phyloP scores from a whole-genome alignment of 2,797 vertebrate genomes.

The Eospalax fontanierii region DNA sequence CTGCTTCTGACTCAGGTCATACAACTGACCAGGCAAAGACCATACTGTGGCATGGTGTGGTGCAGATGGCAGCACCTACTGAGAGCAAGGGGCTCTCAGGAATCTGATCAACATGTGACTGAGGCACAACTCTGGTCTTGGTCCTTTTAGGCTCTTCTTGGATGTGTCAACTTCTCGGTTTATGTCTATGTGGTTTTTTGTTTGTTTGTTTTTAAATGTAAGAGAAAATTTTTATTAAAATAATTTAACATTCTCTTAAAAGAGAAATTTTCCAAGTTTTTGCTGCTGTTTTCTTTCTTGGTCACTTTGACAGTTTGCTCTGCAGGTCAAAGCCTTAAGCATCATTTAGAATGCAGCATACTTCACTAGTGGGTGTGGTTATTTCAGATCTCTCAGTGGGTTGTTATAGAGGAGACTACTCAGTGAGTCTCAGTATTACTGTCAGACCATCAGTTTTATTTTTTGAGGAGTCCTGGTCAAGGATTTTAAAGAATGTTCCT shows the following conservation, averaged over 20 bases:
- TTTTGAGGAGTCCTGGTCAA: neutral
- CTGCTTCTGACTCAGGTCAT: too few relatives aligned
- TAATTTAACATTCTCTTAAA: too few relatives aligned
- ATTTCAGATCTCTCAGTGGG: neutral
- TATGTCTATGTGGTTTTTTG: neutral
- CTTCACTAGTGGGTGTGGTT: neutral
- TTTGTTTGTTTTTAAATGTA: too few relatives aligned
- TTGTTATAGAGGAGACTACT: slow-evolving; percentile 34
- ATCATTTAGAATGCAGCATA: slow-evolving; percentile 19
- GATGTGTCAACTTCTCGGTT: neutral
- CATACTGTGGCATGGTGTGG: neutral
- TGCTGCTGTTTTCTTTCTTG: neutral
- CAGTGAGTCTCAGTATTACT: neutral
- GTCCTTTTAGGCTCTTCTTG: neutral
- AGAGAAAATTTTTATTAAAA: too few relatives aligned
- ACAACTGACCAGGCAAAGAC: neutral
- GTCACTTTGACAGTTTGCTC: neutral
- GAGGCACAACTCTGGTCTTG: neutral
- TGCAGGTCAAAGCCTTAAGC: neutral
- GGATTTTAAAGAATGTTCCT: neutral
- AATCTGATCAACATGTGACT: neutral
- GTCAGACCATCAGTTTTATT: neutral
- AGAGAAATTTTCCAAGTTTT: too few relatives aligned
- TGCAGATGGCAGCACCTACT: neutral
- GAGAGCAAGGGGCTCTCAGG: neutral